Conservation (phyloP, 2,113 vertebrate species). For the Erythrocebus patas region DNA sequence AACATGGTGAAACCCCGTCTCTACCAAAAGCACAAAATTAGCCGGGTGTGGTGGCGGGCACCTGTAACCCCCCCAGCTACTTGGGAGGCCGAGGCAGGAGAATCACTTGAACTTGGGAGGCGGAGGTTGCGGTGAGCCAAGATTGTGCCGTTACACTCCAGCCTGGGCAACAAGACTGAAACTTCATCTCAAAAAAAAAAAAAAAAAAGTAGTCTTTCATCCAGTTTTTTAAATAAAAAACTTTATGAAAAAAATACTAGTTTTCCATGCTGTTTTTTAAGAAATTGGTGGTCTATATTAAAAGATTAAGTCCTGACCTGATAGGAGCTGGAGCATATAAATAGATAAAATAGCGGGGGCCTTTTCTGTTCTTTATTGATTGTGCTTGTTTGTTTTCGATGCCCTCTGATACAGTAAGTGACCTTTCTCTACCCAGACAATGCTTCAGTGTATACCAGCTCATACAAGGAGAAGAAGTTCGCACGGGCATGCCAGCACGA, state of each 20-base stretch:
- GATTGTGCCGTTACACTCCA: accelerated
- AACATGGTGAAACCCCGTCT: too few species aligned
- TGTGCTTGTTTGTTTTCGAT: not conserved
- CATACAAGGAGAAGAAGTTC: accelerated
- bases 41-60: accelerated
- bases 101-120: too few species aligned
- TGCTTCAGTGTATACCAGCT: not conserved
- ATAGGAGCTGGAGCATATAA: not conserved
- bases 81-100: too few species aligned
- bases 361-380: not conserved
- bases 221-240: too few species aligned
- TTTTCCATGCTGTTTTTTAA: too few species aligned
- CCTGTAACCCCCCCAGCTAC: too few species aligned
- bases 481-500: accelerated
- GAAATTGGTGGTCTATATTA: too few species aligned
- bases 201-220: too few species aligned
- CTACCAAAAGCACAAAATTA: too few species aligned
- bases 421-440: not conserved
- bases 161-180: too few species aligned
- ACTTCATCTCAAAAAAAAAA: too few species aligned
- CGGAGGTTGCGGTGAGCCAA: accelerated
- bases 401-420: not conserved
- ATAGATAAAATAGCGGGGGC: not conserved
- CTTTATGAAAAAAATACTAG: too few species aligned
- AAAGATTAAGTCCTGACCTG: not conserved